Evolutionary conservation across 2,113 vertebrate genomes (phyloP), one percentile per base, ranked within the genome.

Genomic region (Tachysurus fulvidraco): DNA sequence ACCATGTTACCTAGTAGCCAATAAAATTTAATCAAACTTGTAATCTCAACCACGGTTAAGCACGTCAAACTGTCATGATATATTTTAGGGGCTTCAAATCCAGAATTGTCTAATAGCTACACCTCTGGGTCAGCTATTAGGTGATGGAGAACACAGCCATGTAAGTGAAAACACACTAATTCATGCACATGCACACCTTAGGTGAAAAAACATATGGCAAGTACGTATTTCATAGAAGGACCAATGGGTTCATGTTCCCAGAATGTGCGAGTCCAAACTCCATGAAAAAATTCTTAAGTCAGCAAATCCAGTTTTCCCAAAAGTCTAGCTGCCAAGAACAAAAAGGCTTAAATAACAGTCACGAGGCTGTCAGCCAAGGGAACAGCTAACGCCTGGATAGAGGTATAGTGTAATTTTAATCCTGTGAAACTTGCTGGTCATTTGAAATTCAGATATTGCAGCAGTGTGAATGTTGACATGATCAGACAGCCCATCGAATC

Each of bases 361-460:
- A 81, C 28, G 14, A 67, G 79, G 44, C 79, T 77, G 83, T 86
- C 86, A 85, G 52, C 76, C 67, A 78, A 84, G 36, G 25, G 30
- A 83, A 23, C 55, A 67, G n/a, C 52, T 62, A 44, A 82, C 41
- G 44, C 59, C 78, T 82, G 85, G 83, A 86, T 86, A 60, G 67
- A 30, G 44, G 54, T 88, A 46, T 64, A 59, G 84, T 65, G 76
- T 36, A 30, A n/a, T 52, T 74, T 64, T 74, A 60, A 76, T 17
- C 46, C 60, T 73, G 64, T 87, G 71, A 77, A 73, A 25, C 41
- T 74, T 62, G 52, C 28, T 30, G 78, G 57, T 62, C 28, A 89
- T 89, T 87, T 89, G 83, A 82, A 78, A 89, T 87, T 89, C 60
- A 83, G 79, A 87, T 85, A 77, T 36, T 41, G 73, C 54, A 52